phyloP scores from a whole-genome alignment of 2,113 vertebrate species.

The Cyprinus carpio region DNA sequence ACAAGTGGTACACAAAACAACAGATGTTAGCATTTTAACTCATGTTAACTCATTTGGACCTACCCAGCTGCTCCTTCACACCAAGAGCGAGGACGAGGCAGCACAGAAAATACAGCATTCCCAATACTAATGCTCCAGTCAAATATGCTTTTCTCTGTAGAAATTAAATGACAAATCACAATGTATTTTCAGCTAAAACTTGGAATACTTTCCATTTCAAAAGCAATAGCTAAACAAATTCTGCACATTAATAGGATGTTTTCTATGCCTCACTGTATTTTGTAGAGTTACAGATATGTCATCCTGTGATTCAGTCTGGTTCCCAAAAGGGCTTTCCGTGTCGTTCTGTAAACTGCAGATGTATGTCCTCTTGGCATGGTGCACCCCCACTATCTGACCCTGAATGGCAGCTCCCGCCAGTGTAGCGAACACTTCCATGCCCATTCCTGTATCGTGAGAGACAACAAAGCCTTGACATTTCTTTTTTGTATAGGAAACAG shows the following conservation, averaged over 20 bases:
- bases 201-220: background rate
- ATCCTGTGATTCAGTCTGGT: background rate
- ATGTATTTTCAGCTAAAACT: background rate
- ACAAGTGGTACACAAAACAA: background rate
- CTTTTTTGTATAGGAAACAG: conserved; percentile 7
- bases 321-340: conserved; percentile 40
- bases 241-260: background rate
- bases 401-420: conserved; percentile 68
- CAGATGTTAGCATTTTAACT: background rate
- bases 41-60: conserved; percentile 29
- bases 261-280: conserved; percentile 50
- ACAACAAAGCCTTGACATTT: background rate
- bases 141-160: conserved; percentile 64
- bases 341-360: conserved; percentile 55
- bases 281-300: conserved; percentile 43
- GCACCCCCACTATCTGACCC: conserved; percentile 71
- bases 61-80: conserved; percentile 68
- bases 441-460: conserved; percentile 67
- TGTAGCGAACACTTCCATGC: conserved; percentile 68
- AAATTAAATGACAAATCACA: background rate
- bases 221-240: background rate
- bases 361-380: conserved; percentile 56
- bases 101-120: conserved; percentile 62
- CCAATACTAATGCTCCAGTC: conserved; percentile 61
- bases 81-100: conserved; percentile 67